Evolutionary conservation across 2,113 vertebrate genomes (phyloP), one percentile per base, ranked within the genome.

Genomic region (Pterocles gutturalis): DNA sequence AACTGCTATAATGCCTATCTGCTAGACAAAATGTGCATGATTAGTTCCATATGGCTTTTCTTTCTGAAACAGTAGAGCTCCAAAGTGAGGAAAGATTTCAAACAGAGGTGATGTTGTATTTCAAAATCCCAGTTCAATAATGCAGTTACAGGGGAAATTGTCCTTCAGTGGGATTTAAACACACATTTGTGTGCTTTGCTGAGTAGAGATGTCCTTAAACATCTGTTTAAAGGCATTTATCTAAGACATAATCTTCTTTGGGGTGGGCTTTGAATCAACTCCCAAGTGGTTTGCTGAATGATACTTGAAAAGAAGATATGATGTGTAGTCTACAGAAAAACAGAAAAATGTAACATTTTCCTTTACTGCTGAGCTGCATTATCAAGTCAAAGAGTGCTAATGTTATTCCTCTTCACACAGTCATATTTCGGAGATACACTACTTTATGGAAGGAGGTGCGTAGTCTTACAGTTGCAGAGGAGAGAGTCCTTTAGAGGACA

Each of bases 21-120:
- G 90, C 75, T 90, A 94, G 90, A 88, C 85, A 96, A 94, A 96
- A 78, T 85, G 83, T 80, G 79, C 88, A n/a, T 86, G 62, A 95
- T 95, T 92, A 87, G 67, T 77, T 96, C 88, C 96, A 92, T 90
- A 94, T 94, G 95, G 95, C 72, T 95, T 95, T 96, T 66, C 53
- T 85, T 57, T 54, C 78, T 72, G 62, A 54, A 90, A 83, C n/a
- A 75, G 71, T 7, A 45, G 43, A 78, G 51, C 58, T 90, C 46
- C 64, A 75, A 83, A 92, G 46, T 71, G 69, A 94, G 89, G 72
- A 26, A 76, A 67, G 53, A 61, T 72, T 95, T 93, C 89, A 81
- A 90, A 73, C 24, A 72, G 86, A 90, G 72, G 60, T 86, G 83
- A 66, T 66, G 62, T 66, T 83, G 20, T 80, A 80, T 94, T 90